Evolutionary conservation across 1,140 invertebrate species (phyloP).

Genomic region (Lordiphosa collinella): DNA sequence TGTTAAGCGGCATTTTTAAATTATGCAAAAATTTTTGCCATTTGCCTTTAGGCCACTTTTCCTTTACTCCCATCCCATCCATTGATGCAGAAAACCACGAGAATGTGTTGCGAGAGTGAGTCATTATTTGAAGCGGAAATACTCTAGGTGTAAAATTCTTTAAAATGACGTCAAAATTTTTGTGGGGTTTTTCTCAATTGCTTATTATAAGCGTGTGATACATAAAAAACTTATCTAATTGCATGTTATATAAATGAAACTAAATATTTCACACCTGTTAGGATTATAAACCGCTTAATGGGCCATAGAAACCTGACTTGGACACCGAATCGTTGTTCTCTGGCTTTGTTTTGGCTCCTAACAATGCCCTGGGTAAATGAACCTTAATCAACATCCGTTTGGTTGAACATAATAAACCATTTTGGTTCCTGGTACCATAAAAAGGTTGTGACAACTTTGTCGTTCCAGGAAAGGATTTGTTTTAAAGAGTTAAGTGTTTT

Average conservation of each 20-base stretch:
- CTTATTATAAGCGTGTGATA: constrained; percentile 5
- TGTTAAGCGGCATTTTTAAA: constrained; percentile 4
- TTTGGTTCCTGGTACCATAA: constrained; percentile 20
- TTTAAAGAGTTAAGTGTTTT: too few relatives aligned
- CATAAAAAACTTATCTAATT: constrained; percentile 15
- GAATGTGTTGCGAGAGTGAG: constrained; percentile 23
- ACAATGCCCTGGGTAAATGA: constrained; percentile 30
- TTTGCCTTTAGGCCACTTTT: constrained; percentile 16
- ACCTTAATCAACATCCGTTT: constrained; percentile 16
- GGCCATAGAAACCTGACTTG: constrained; percentile 20
- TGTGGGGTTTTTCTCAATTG: constrained; percentile 6
- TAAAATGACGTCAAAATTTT: constrained; percentile 14
- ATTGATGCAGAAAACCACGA: constrained; percentile 17
- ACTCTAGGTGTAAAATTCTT: constrained; percentile 12
- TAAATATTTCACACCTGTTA: constrained; percentile 37
- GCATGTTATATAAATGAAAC: constrained; percentile 31
- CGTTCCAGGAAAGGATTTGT: not conserved
- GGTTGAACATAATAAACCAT: too few relatives aligned
- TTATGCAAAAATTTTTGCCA: constrained; percentile 19
- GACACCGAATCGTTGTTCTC: constrained; percentile 1
- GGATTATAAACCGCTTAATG: constrained; percentile 40
- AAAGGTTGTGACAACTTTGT: not conserved
- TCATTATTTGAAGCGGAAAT: constrained; percentile 32
- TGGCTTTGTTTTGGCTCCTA: not conserved
- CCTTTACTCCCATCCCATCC: constrained; percentile 6